These are phyloP conservation scores for Belgica antarctica DNA, from an alignment of 2,888 invertebrate genomes.

Conservation along the genomic window DNA sequence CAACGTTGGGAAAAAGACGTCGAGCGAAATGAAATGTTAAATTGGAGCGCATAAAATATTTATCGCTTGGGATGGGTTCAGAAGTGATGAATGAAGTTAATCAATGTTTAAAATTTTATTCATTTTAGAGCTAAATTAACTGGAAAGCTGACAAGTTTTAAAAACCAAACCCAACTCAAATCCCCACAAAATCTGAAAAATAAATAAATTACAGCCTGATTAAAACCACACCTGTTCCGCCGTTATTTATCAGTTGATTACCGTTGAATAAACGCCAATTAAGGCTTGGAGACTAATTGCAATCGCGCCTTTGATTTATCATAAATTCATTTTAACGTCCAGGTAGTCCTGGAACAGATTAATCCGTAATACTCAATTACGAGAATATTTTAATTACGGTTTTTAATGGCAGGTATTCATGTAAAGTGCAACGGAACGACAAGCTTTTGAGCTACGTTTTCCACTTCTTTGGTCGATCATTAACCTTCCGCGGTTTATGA, in stretches of 20 bases:
- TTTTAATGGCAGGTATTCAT: not conserved
- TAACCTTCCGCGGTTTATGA: too few relatives aligned
- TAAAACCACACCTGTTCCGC: not conserved
- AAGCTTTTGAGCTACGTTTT: too few relatives aligned
- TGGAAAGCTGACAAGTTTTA: too few relatives aligned
- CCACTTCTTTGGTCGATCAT: too few relatives aligned
- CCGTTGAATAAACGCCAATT: not conserved
- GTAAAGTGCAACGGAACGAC: not conserved
- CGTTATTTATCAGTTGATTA: slow-evolving; percentile 3
- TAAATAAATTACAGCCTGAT: not conserved
- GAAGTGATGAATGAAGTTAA: too few relatives aligned
- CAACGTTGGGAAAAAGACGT: not conserved
- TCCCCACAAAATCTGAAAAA: too few relatives aligned
- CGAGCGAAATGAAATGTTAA: not conserved
- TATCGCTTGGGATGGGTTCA: too few relatives aligned
- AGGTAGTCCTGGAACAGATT: not conserved
- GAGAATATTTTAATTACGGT: not conserved
- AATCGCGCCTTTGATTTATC: not conserved
- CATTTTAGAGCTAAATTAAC: too few relatives aligned
- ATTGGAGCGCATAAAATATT: too few relatives aligned
- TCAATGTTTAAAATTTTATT: too few relatives aligned
- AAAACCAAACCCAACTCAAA: too few relatives aligned
- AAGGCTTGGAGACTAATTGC: not conserved
- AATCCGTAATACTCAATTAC: not conserved
- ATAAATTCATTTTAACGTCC: not conserved